A percentile compares a stretch with the other conserved stretches of the same genome.
phyloP scores from a whole-genome alignment of 2,113 vertebrate genomes.

The Myotis yumanensis region DNA sequence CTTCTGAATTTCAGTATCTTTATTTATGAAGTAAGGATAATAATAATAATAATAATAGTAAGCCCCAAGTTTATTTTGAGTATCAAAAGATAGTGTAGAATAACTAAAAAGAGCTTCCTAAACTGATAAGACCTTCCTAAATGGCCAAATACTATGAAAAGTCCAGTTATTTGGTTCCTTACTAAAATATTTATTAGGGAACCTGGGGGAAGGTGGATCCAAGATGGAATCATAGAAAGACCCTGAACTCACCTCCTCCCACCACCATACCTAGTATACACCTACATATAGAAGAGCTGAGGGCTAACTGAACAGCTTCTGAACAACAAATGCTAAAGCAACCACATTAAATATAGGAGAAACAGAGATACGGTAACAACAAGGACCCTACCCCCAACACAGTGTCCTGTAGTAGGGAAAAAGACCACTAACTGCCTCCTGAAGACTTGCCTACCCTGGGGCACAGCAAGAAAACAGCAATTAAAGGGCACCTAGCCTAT shows the following conservation, averaged over 20 bases:
- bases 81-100: background rate
- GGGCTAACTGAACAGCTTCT: background rate
- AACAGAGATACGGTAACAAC: background rate
- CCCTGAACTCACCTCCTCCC: background rate
- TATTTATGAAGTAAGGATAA: constrained; percentile 35
- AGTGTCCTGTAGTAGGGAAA: background rate
- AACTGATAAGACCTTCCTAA: background rate
- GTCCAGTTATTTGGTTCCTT: background rate
- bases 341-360: background rate
- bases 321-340: background rate
- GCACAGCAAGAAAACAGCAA: background rate
- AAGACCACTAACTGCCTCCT: background rate
- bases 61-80: background rate
- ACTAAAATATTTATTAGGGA: constrained; percentile 28
- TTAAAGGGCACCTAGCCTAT: background rate
- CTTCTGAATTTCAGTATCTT: constrained; percentile 7
- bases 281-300: background rate
- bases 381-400: background rate
- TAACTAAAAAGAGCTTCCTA: background rate
- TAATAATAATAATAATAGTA: background rate
- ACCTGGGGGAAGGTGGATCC: background rate
- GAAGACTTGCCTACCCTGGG: background rate
- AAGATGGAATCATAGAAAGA: background rate
- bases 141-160: background rate
- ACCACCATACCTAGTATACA: background rate